These are phyloP conservation scores for Drosophila austrosaltans DNA, from an alignment of 2,888 invertebrate genomes.

Conservation along the genomic window DNA sequence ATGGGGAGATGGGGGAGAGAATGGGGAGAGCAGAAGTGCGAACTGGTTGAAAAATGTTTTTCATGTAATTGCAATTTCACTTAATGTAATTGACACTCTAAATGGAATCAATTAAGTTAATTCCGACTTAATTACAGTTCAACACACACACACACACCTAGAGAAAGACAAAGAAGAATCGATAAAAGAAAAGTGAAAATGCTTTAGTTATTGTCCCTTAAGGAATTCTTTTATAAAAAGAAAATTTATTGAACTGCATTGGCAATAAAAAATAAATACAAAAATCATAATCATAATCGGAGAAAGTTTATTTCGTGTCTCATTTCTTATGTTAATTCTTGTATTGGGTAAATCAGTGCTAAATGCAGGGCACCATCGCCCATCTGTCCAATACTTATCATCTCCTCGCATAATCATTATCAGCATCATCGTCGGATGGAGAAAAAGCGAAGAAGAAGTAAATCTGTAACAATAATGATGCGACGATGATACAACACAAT, in stretches of 20 bases:
- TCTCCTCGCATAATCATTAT: not conserved
- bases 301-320: slow-evolving; percentile 54
- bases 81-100: slow-evolving; percentile 67
- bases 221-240: slow-evolving; percentile 49
- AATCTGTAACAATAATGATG: slow-evolving; percentile 25
- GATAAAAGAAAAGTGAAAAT: slow-evolving; percentile 45
- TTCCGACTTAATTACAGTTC: slow-evolving; percentile 54
- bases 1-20: not conserved
- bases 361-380: slow-evolving; percentile 50
- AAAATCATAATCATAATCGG: slow-evolving; percentile 50
- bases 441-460: not conserved
- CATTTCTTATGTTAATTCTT: slow-evolving; percentile 53
- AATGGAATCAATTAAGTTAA: slow-evolving; percentile 42
- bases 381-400: slow-evolving; percentile 1
- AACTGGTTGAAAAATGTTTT: slow-evolving; percentile 44
- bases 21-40: not conserved
- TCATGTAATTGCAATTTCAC: slow-evolving; percentile 64
- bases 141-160: slow-evolving; percentile 1
- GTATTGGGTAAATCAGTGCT: slow-evolving; percentile 35
- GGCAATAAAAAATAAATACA: slow-evolving; percentile 28
- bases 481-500: slow-evolving; percentile 31
- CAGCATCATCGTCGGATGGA: not conserved
- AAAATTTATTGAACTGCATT: slow-evolving; percentile 57
- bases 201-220: slow-evolving; percentile 50
- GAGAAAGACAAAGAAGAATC: slow-evolving; percentile 10